phyloP scores from a whole-genome alignment of 2,113 vertebrate species.

The Anolis sagrei region DNA sequence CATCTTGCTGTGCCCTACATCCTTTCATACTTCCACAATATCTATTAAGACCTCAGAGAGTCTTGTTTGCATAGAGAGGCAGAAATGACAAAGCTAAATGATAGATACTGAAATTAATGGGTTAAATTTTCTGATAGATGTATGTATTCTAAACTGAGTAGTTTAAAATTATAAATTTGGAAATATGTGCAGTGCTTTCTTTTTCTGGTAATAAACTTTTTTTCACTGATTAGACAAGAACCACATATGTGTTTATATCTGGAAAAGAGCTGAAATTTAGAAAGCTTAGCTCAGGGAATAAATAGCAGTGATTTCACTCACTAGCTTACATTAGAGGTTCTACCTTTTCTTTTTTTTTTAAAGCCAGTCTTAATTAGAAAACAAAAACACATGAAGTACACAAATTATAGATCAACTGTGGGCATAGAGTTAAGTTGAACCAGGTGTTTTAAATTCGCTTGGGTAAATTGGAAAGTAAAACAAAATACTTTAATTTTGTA shows the following conservation, averaged over 20 bases:
- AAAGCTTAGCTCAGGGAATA: background rate
- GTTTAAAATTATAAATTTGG: background rate
- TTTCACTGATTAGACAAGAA: background rate
- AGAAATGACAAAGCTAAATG: background rate
- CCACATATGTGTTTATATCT: background rate
- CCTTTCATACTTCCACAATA: background rate
- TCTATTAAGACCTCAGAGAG: background rate
- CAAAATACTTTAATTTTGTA: background rate
- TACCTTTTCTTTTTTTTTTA: background rate
- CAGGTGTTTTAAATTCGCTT: constrained; percentile 7
- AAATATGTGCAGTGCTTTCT: background rate
- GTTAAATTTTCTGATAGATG: background rate
- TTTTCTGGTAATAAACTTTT: background rate
- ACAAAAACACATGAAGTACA: background rate
- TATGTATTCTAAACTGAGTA: background rate
- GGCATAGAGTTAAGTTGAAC: background rate
- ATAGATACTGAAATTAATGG: background rate
- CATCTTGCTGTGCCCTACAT: background rate
- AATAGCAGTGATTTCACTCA: background rate
- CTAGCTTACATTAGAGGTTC: background rate
- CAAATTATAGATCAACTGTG: background rate
- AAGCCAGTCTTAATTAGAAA: background rate
- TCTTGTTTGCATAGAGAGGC: background rate
- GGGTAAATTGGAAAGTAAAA: constrained; percentile 21
- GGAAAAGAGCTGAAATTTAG: background rate